A percentile compares a stretch with the other conserved stretches of the same genome.
Evolutionary conservation across 2,797 vertebrate genomes (phyloP).

Genomic region (Anguilla marmorata): DNA sequence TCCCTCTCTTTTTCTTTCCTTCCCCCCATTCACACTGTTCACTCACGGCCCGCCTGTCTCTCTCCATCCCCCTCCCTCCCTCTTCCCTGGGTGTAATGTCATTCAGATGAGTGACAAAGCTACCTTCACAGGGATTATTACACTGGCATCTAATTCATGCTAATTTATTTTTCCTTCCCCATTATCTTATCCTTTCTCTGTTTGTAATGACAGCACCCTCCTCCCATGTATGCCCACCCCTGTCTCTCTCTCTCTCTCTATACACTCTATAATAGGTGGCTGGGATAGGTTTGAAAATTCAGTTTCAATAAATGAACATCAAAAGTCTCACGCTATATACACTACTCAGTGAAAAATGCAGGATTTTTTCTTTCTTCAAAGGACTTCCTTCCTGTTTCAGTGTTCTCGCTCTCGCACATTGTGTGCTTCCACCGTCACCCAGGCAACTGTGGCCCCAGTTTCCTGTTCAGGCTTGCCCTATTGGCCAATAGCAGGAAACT

Average conservation of each 20-base stretch:
- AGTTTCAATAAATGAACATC: too few species aligned
- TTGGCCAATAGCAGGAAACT: slow-evolving; percentile 57
- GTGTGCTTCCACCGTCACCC: slow-evolving; percentile 67
- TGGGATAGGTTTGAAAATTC: too few species aligned
- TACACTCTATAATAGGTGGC: neutral
- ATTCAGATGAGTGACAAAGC: slow-evolving; percentile 12
- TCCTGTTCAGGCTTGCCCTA: slow-evolving; percentile 67
- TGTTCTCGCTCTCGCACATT: neutral
- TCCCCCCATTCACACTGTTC: neutral
- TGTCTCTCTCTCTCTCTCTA: neutral
- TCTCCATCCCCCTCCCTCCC: neutral
- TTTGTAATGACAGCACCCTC: slow-evolving; percentile 21
- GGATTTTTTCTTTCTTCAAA: slow-evolving; percentile 22
- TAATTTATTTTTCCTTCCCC: slow-evolving; percentile 20
- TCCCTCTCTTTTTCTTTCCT: neutral
- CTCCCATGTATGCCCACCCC: neutral
- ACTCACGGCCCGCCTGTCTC: neutral
- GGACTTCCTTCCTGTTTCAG: slow-evolving; percentile 25
- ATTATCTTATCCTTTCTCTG: slow-evolving; percentile 3
- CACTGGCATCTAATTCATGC: slow-evolving; percentile 21
- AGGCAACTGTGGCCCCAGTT: slow-evolving; percentile 56
- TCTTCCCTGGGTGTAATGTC: neutral
- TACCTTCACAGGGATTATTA: slow-evolving; percentile 6
- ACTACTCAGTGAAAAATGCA: neutral
- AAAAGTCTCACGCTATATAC: neutral